Conservation (phyloP, 2,888 invertebrate species). For the Harmothoe impar region DNA sequence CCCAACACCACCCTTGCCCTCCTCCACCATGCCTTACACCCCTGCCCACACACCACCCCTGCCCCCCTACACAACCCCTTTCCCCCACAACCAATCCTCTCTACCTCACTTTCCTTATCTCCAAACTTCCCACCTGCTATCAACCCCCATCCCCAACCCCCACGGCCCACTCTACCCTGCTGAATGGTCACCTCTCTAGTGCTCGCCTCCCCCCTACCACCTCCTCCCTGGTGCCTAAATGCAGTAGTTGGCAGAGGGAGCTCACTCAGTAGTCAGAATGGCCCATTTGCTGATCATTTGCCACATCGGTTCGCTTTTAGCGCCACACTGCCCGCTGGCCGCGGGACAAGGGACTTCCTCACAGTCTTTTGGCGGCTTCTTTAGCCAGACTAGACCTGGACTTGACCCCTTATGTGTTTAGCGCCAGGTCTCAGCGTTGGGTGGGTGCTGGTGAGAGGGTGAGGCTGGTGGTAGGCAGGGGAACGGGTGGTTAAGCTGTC, state of each 20-base stretch:
- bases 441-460: no score
- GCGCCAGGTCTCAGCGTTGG: not conserved
- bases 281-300: slow-evolving; percentile 40
- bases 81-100: no score
- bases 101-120: no score
- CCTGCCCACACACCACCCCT: not conserved
- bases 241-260: not conserved
- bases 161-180: no score
- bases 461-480: no score
- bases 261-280: slow-evolving; percentile 29
- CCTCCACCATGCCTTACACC: not conserved
- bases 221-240: not conserved
- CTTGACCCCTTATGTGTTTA: slow-evolving; percentile 4
- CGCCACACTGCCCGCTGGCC: not conserved
- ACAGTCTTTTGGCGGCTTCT: slow-evolving; percentile 15
- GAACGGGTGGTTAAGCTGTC: no score
- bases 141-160: no score
- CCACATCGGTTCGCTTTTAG: slow-evolving; percentile 45
- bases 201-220: not conserved
- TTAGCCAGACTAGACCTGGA: not conserved
- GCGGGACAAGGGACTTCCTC: not conserved
- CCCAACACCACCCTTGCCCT: not conserved
- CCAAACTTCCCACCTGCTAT: no score
- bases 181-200: no score
- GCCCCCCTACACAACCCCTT: not conserved